Evolutionary conservation across 2,888 invertebrate species (phyloP).

Genomic region (Tolmerus cingulatus): DNA sequence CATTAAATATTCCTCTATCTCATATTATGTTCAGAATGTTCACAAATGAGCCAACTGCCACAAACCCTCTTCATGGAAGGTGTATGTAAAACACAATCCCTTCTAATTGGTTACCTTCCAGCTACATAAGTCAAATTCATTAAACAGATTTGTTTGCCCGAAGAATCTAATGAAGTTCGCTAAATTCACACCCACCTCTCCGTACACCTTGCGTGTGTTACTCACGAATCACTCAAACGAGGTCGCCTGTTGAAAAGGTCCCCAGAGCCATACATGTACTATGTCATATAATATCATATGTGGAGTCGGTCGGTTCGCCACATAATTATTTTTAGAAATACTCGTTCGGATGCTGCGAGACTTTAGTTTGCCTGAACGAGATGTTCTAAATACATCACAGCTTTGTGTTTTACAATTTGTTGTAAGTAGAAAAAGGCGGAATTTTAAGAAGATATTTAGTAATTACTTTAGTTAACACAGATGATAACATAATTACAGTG

Average conservation of each 20-base stretch:
- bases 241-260: neutral
- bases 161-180: conserved; percentile 20
- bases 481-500: too few species aligned
- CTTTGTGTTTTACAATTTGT: too few species aligned
- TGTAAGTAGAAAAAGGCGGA: too few species aligned
- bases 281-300: neutral
- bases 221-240: neutral
- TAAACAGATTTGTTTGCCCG: neutral
- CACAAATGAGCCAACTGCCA: neutral
- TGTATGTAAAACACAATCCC: neutral
- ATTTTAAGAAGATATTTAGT: too few species aligned
- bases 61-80: neutral
- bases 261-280: neutral
- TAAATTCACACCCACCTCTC: neutral
- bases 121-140: neutral
- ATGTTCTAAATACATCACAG: neutral
- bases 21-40: neutral
- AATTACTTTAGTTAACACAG: too few species aligned
- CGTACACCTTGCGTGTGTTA: neutral
- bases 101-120: conserved; percentile 7
- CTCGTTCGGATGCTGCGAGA: neutral
- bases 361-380: neutral
- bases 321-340: neutral
- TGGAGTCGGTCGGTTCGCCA: neutral
- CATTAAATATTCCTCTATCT: neutral